Base-by-base conservation (phyloP, 2,888 invertebrate genomes). In the Napeogenes sylphis region DNA sequence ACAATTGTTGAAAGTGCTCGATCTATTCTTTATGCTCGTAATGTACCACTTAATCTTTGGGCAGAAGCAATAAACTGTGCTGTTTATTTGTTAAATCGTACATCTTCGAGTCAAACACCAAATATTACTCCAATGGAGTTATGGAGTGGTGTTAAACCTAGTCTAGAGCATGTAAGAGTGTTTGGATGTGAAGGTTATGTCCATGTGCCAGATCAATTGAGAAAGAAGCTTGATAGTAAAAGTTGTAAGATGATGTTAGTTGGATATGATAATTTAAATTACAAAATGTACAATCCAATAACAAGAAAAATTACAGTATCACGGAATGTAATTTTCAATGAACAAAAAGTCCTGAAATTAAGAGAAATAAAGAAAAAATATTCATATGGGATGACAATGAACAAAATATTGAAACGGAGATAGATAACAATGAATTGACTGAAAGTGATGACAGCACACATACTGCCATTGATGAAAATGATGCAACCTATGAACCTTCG, bases 31-130 rank as follows among this genome's bases (percentile, higher is more conserved):
- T 68, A 74, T 70, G 72, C 68, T 1, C 53, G 77, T 6, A 58
- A 61, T 46, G 38, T 66, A 3, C 35, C 60, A 53, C 12, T 58
- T n/a, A 32, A 61, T 63, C 62, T 64, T 53, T 69, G 55, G 79
- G 78, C 76, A 1, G 79, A 81, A 59, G 80, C 78, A 10, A 68
- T 78, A 2, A 69, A 73, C 32, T 73, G 72, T 14, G 76, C 74
- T 32, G 72, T 70, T n/a, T 77, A 71, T 59, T 66, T 76, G 38
- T 60, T 79, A 4, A 79, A 79, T 60, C 63, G 74, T 35, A 75
- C 73, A 4, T 73, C 73, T 35, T 67, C 66, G 6, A 71, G 64
- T 53, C n/a, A n/a, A n/a, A 59, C 66, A 45, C 56, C 67, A 6
- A 63, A 55, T n/a, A n/a, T n/a, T n/a, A 71, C 70, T 38, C 71